Evolutionary conservation across 2,113 vertebrate genomes (phyloP).

Genomic region (Tretioscincus oriximinensis): DNA sequence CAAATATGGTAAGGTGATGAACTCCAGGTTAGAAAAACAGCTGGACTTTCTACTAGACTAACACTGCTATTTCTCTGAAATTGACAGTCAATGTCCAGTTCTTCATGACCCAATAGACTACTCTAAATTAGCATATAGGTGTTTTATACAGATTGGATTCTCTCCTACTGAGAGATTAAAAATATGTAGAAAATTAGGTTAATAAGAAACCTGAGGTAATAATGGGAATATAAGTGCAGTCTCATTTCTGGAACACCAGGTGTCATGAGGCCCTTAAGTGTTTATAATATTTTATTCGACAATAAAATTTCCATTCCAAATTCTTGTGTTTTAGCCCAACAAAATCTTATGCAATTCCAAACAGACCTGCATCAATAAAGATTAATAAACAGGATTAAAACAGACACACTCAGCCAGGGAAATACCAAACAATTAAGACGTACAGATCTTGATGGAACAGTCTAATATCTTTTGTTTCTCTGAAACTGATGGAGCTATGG

Average conservation of each 20-base stretch:
- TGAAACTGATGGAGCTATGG: not conserved
- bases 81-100: too few relatives aligned
- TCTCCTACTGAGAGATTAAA: too few relatives aligned
- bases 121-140: too few relatives aligned
- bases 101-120: too few relatives aligned
- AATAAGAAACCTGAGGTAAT: too few relatives aligned
- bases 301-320: not conserved
- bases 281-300: not conserved
- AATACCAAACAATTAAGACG: not conserved
- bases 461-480: not conserved
- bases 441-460: not conserved
- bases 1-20: too few relatives aligned
- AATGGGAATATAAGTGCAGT: not conserved
- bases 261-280: not conserved
- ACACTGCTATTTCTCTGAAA: too few relatives aligned
- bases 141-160: too few relatives aligned
- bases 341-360: not conserved
- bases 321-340: not conserved
- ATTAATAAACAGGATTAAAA: not conserved
- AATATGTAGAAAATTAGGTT: too few relatives aligned
- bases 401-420: not conserved
- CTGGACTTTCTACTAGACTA: too few relatives aligned
- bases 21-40: too few relatives aligned
- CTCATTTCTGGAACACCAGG: not conserved
- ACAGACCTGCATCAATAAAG: not conserved